A percentile compares a stretch with the other conserved stretches of the same genome.
Conservation (phyloP, 1,140 invertebrate species). For the Caenorhabditis latens region DNA sequence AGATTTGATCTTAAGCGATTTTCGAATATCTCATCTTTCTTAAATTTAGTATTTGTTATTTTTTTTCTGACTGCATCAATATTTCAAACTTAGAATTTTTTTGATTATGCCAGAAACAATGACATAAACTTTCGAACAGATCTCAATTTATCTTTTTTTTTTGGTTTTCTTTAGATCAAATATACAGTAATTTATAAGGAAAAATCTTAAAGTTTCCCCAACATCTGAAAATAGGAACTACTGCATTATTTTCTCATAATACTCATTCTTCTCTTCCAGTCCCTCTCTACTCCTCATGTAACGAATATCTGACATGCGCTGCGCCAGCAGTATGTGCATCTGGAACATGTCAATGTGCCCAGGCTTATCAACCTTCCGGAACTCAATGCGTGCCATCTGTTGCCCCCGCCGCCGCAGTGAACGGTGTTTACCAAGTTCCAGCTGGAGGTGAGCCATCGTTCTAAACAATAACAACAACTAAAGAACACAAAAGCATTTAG, state of each 20-base stretch:
- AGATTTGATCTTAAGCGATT: too few relatives aligned
- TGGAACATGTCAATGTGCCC: constrained; percentile 56
- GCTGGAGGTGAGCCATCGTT: constrained; percentile 48
- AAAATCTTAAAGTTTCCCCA: neutral
- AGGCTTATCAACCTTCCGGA: constrained; percentile 51
- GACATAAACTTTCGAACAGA: too few relatives aligned
- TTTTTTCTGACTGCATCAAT: too few relatives aligned
- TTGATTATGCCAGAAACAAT: too few relatives aligned
- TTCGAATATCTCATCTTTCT: too few relatives aligned
- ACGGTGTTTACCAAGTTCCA: constrained; percentile 53
- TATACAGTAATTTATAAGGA: too few relatives aligned
- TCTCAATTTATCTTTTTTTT: too few relatives aligned
- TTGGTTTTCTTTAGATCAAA: too few relatives aligned
- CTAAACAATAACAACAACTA: constrained; percentile 42
- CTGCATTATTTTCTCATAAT: neutral
- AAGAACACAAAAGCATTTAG: constrained; percentile 22
- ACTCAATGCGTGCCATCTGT: constrained; percentile 37
- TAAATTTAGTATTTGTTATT: too few relatives aligned
- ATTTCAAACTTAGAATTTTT: too few relatives aligned
- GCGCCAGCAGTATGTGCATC: constrained; percentile 50
- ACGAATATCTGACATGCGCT: constrained; percentile 51
- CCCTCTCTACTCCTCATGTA: constrained; percentile 54
- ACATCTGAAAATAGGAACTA: neutral
- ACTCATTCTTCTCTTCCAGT: constrained; percentile 1
- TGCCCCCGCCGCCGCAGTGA: constrained; percentile 9